A percentile compares a stretch with the other conserved stretches of the same genome.
phyloP scores from a whole-genome alignment of 2,113 vertebrate species.

The Suncus etruscus region DNA sequence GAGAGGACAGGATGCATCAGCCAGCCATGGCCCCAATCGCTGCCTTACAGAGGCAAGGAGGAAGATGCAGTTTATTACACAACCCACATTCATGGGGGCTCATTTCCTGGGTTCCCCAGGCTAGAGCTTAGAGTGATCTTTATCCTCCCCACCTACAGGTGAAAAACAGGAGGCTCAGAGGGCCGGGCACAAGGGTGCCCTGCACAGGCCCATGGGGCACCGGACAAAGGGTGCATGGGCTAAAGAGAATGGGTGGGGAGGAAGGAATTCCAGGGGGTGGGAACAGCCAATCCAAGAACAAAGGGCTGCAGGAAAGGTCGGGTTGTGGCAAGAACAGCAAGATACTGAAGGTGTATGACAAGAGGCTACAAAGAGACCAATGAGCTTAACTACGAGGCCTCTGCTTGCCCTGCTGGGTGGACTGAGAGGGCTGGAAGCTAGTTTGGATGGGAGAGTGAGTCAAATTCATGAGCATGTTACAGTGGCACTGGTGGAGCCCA shows the following conservation, averaged over 20 bases:
- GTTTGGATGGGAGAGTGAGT: background rate
- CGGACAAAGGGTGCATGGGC: background rate
- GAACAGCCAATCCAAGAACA: background rate
- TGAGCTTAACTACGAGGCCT: no score
- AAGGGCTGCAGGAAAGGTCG: background rate
- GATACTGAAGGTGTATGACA: background rate
- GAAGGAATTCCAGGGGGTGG: background rate
- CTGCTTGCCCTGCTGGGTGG: no score
- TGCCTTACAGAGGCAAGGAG: background rate
- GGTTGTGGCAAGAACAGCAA: background rate
- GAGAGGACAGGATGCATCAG: background rate
- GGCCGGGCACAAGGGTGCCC: background rate
- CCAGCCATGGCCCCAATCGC: background rate
- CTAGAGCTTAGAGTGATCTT: background rate
- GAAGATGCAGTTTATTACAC: background rate
- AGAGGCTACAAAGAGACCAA: background rate
- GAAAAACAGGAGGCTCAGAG: background rate
- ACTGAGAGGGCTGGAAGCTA: background rate
- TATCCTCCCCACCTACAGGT: background rate
- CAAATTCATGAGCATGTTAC: background rate
- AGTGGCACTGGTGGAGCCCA: no score
- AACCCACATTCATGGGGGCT: background rate
- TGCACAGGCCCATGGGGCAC: fast-evolving
- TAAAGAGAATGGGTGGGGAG: background rate
- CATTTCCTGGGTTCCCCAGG: background rate